Base-by-base conservation (phyloP, 2,888 invertebrate genomes). In the Andrena praecox region DNA sequence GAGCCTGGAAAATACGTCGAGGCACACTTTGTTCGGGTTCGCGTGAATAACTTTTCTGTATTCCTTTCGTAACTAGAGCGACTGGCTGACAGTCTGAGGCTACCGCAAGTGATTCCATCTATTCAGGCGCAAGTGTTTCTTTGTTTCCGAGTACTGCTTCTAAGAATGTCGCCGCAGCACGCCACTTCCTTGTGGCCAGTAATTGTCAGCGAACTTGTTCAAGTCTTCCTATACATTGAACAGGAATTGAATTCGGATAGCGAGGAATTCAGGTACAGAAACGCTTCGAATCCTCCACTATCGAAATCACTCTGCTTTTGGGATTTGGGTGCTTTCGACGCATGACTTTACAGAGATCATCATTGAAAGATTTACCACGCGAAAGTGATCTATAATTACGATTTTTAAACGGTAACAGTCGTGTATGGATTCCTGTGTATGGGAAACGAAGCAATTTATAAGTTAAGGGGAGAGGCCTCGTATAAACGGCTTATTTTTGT, bases 171-270 rank as follows among this genome's bases (percentile, higher is more conserved):
- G 1, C 96, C 97, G 0, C 96, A 97, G 87, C 97, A 97, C 90
- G 96, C 98, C 8, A 97, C 97, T 16, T 97, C 98, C 0, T 95
- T 98, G 73, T 98, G 98, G 98, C 98, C 98, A 7, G 97, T 97
- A 67, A 97, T 98, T 90, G 97, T 98, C 87, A 97, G 97, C 67
- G 98, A 98, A 95, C 96, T 98, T 95, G 97, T 98, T 77, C 97
- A 98, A 94, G 97, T 98, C 0, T 97, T 98, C 90, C 94, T 98
- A 73, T 97, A 97, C 91, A 97, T 98, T 90, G 98, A 98, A 92
- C 97, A 97, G 92, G 97, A 98, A 92, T 94, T 98, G 66, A 96
- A 96, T 59, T 96, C 96, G 0, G 97, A 97, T 87, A 96, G 95
- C 8, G 97, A 97, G 88, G 97, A 97, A 91, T 96, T 97, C 92